A percentile compares a stretch with the other conserved stretches of the same genome.
These are phyloP conservation scores for Trichopria drosophilae DNA, from an alignment of 2,888 invertebrate genomes.

Conservation along the genomic window DNA sequence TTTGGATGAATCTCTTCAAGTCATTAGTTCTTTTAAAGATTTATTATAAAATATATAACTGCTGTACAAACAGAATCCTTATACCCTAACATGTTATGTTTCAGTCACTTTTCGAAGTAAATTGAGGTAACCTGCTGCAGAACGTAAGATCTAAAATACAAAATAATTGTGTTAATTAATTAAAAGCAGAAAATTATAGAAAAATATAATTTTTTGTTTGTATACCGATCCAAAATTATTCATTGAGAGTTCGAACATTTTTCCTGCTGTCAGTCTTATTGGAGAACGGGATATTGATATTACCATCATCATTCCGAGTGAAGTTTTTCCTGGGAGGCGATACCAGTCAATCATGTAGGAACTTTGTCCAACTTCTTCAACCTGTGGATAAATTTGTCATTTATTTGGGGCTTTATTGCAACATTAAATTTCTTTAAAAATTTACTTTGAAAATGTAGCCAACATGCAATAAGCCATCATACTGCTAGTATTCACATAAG, in stretches of 20 bases:
- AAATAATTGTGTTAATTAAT: neutral
- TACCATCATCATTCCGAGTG: conserved; percentile 32
- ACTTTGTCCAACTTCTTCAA: conserved; percentile 22
- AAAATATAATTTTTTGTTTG: neutral
- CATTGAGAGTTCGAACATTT: conserved; percentile 40
- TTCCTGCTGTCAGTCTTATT: conserved; percentile 38
- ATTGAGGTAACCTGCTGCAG: conserved; percentile 13
- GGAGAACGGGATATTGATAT: conserved; percentile 37
- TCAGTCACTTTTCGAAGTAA: conserved; percentile 19
- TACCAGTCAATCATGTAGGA: conserved; percentile 38
- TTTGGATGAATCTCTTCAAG: no score
- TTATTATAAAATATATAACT: no score
- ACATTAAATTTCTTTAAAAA: no score
- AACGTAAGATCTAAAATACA: conserved; percentile 17
- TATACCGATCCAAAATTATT: conserved; percentile 38
- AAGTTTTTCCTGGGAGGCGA: conserved; percentile 30
- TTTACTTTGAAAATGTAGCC: no score
- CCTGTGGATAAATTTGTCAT: no score
- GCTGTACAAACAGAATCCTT: no score
- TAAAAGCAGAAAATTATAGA: neutral
- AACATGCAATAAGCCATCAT: no score
- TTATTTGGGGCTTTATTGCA: no score
- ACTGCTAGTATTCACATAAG: no score
- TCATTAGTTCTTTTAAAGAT: no score
- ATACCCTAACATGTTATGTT: no score